A percentile compares a stretch with the other conserved stretches of the same genome.
Evolutionary conservation across 2,888 invertebrate genomes (phyloP).

Genomic region (Tinea pellionella): DNA sequence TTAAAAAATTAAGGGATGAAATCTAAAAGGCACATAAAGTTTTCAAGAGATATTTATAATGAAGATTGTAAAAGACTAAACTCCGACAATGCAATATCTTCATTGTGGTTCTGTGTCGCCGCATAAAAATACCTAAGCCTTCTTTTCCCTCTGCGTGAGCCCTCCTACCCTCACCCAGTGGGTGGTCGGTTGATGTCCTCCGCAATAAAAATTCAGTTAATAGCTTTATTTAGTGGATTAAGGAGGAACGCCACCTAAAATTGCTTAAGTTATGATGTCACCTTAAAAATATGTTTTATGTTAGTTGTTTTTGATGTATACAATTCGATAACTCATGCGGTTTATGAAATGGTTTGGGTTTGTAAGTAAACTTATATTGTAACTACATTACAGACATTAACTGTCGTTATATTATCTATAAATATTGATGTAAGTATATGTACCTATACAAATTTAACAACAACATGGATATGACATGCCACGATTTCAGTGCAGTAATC

Average conservation of each 20-base stretch:
- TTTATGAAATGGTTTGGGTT: too few species aligned
- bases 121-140: conserved; percentile 56
- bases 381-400: too few species aligned
- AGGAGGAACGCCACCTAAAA: conserved; percentile 19
- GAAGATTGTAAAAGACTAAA: conserved; percentile 32
- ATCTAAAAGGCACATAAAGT: neutral
- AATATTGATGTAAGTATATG: too few species aligned
- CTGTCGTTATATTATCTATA: too few species aligned
- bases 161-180: conserved; percentile 19
- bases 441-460: too few species aligned
- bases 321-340: too few species aligned
- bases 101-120: conserved; percentile 36
- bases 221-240: conserved; percentile 43
- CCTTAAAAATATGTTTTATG: neutral
- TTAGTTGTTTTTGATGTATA: too few species aligned
- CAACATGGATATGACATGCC: too few species aligned
- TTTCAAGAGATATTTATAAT: conserved; percentile 9
- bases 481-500: too few species aligned
- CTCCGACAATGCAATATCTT: conserved; percentile 67
- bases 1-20: neutral
- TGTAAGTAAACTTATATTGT: too few species aligned
- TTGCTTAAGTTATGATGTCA: conserved; percentile 19
- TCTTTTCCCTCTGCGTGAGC: conserved; percentile 41
- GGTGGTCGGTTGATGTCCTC: conserved; percentile 22
- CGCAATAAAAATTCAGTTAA: conserved; percentile 56